Conservation (phyloP, 2,797 vertebrate genomes). For the Hephaestus fuliginosus region DNA sequence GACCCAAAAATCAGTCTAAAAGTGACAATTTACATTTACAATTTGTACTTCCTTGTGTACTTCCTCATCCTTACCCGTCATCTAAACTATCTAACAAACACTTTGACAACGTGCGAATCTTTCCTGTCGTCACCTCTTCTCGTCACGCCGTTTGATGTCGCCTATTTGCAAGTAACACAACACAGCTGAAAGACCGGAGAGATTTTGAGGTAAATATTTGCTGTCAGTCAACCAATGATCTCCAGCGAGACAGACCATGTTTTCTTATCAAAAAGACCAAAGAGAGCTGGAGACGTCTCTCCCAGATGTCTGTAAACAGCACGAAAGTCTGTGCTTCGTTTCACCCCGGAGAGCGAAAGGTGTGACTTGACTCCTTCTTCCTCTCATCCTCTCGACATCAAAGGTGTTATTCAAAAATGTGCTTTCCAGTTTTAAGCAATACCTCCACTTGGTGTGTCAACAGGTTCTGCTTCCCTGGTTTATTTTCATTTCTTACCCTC, state of each 20-base stretch:
- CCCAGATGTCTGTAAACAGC: conserved; percentile 63
- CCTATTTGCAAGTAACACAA: background rate
- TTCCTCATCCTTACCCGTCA: background rate
- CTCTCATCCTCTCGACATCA: conserved; percentile 51
- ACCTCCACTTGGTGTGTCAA: conserved; percentile 32
- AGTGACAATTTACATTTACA: background rate
- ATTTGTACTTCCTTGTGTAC: background rate
- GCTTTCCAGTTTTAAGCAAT: conserved; percentile 45
- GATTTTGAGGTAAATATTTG: conserved; percentile 63
- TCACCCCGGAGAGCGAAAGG: conserved; percentile 52
- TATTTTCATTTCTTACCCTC: conserved; percentile 48
- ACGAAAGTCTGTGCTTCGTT: conserved; percentile 27
- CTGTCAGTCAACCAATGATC: conserved; percentile 32
- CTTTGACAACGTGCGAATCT: background rate
- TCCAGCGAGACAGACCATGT: conserved; percentile 32
- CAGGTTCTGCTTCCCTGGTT: conserved; percentile 44
- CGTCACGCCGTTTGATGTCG: background rate
- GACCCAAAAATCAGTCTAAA: background rate
- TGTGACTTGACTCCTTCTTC: conserved; percentile 40
- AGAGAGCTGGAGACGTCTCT: conserved; percentile 28
- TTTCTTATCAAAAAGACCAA: conserved; percentile 39
- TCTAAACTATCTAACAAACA: conserved; percentile 26
- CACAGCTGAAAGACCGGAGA: conserved; percentile 26
- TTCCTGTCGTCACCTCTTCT: conserved; percentile 21
- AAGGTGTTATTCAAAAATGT: conserved; percentile 41